These are phyloP conservation scores for Sphyrna mokarran DNA, from an alignment of 2,113 vertebrate genomes.

Conservation along the genomic window DNA sequence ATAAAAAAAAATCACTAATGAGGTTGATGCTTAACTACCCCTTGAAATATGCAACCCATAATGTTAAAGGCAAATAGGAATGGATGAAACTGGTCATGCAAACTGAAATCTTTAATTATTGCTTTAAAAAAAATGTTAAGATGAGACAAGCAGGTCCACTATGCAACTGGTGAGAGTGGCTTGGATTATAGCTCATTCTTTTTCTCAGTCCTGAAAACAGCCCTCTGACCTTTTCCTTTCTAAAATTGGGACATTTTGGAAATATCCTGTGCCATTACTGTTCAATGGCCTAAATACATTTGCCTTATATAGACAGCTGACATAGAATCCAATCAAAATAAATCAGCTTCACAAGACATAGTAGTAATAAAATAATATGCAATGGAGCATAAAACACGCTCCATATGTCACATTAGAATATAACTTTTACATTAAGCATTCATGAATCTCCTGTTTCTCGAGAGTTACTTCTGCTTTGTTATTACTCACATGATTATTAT, in stretches of 20 bases:
- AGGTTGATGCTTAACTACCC: neutral
- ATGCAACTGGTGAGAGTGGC: neutral
- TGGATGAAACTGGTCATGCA: neutral
- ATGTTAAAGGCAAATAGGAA: neutral
- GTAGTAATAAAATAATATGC: neutral
- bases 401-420: neutral
- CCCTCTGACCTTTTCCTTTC: neutral
- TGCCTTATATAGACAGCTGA: neutral
- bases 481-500: neutral
- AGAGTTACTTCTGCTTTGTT: neutral
- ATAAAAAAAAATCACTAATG: neutral
- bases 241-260: conserved; percentile 9
- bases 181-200: neutral
- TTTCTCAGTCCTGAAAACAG: neutral
- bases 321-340: neutral
- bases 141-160: neutral
- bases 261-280: neutral
- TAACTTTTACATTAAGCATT: neutral
- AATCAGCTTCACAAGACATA: neutral
- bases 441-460: neutral
- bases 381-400: neutral
- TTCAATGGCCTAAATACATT: neutral
- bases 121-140: neutral
- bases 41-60: neutral
- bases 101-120: neutral